A percentile compares a stretch with the other conserved stretches of the same genome.
Evolutionary conservation across 2,888 invertebrate species (phyloP).

Genomic region (Drosophila pseudotalamancana): DNA sequence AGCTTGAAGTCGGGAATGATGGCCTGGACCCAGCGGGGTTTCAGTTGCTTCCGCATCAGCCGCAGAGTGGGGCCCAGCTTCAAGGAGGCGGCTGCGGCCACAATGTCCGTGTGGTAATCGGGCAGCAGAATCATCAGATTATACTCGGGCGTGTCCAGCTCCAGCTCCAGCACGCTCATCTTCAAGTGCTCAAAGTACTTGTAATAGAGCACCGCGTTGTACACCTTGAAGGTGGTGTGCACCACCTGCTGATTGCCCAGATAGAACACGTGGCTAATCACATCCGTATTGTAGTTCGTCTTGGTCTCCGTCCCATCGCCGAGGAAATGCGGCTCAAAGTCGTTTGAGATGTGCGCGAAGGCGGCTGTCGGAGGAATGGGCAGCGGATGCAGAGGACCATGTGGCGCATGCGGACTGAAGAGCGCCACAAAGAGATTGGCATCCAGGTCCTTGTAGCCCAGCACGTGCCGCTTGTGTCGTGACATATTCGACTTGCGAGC

Average conservation of each 20-base stretch:
- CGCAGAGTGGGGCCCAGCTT: constrained; percentile 87
- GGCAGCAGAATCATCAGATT: constrained; percentile 91
- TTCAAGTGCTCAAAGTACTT: constrained; percentile 90
- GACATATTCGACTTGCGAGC: constrained; percentile 28
- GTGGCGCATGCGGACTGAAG: constrained; percentile 62
- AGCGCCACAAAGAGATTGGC: constrained; percentile 76
- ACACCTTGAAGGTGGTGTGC: constrained; percentile 89
- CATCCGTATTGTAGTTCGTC: constrained; percentile 79
- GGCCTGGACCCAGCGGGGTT: constrained; percentile 89
- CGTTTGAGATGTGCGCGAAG: constrained; percentile 62
- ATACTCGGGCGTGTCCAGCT: constrained; percentile 92
- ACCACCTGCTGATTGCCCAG: constrained; percentile 84
- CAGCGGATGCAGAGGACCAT: constrained; percentile 49
- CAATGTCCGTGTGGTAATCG: constrained; percentile 87
- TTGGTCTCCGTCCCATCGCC: constrained; percentile 54
- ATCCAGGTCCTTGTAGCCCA: constrained; percentile 76
- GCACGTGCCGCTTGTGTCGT: constrained; percentile 72
- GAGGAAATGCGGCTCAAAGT: constrained; percentile 73
- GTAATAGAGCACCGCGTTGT: constrained; percentile 91
- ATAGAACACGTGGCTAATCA: constrained; percentile 83
- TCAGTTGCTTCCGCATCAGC: constrained; percentile 88
- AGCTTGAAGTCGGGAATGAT: constrained; percentile 92
- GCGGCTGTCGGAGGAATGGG: constrained; percentile 51
- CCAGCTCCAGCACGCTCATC: constrained; percentile 90
- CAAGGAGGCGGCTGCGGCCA: constrained; percentile 88